phyloP scores from a whole-genome alignment of 2,113 vertebrate genomes.

The Brachyhypopomus occidentalis region DNA sequence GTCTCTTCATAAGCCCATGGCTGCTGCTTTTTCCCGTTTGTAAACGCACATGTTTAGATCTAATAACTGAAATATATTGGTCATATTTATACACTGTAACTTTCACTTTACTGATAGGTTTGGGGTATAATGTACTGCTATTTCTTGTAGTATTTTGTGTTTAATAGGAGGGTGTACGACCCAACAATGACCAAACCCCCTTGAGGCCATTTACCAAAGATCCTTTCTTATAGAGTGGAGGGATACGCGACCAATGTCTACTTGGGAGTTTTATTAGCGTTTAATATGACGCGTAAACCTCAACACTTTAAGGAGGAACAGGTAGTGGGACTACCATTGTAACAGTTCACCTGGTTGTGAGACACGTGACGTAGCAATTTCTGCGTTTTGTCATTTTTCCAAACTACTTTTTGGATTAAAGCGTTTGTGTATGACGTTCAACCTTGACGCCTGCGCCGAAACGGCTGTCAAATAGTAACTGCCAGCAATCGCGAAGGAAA shows the following conservation, averaged over 20 bases:
- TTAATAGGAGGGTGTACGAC: slow-evolving; percentile 25
- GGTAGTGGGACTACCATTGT: no score
- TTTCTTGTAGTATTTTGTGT: background rate
- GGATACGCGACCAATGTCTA: no score
- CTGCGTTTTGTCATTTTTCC: slow-evolving; percentile 2
- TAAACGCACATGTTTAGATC: background rate
- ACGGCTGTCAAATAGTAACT: slow-evolving; percentile 73
- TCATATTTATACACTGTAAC: background rate
- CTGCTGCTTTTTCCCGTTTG: slow-evolving; percentile 5
- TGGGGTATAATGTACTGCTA: background rate
- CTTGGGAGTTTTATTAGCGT: no score
- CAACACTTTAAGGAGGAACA: no score
- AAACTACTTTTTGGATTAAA: background rate
- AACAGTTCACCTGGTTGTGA: no score
- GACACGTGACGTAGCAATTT: background rate
- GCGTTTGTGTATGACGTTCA: slow-evolving; percentile 2
- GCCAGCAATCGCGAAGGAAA: slow-evolving; percentile 58
- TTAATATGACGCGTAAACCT: no score
- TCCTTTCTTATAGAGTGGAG: no score
- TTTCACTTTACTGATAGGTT: no score
- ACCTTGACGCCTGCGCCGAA: slow-evolving; percentile 62
- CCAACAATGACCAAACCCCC: slow-evolving; percentile 17
- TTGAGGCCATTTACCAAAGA: background rate
- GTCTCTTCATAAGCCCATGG: background rate
- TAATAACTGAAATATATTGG: background rate